Conservation (phyloP, 2,888 invertebrate species). For the Leptopilina syphax region DNA sequence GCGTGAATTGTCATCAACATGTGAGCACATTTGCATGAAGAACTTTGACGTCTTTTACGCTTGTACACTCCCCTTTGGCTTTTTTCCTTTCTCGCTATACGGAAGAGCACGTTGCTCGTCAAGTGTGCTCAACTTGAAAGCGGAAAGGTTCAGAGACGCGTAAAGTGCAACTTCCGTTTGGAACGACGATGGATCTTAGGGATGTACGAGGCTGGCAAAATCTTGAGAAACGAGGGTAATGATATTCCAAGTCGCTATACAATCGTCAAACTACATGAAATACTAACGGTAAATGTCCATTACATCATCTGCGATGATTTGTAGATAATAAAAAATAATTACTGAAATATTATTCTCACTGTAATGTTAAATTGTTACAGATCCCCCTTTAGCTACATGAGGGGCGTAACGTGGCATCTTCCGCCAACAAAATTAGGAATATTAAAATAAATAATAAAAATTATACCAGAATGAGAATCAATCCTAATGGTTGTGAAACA, state of each 20-base stretch:
- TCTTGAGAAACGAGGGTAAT: slow-evolving; percentile 63
- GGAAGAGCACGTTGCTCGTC: slow-evolving; percentile 58
- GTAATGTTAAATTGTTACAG: too few species aligned
- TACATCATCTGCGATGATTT: not conserved
- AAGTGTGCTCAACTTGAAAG: slow-evolving; percentile 60
- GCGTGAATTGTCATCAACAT: not conserved
- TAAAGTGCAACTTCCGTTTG: slow-evolving; percentile 61
- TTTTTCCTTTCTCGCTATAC: slow-evolving; percentile 44
- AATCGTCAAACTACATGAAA: slow-evolving; percentile 54
- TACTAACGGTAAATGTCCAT: slow-evolving; percentile 51
- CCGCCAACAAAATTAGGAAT: too few species aligned
- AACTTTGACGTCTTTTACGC: slow-evolving; percentile 14
- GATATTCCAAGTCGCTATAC: slow-evolving; percentile 61
- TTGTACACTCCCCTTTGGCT: slow-evolving; percentile 37
- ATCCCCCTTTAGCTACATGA: too few species aligned
- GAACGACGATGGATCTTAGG: slow-evolving; percentile 51
- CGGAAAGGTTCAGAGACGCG: slow-evolving; percentile 54
- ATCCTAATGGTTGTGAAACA: too few species aligned
- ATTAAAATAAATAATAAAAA: too few species aligned
- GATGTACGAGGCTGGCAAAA: slow-evolving; percentile 49
- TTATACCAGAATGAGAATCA: too few species aligned
- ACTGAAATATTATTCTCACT: too few species aligned
- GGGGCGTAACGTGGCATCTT: too few species aligned
- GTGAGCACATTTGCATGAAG: slow-evolving; percentile 14
- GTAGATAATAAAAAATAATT: not conserved